Conservation (phyloP, 2,797 vertebrate species). For the Halcyon chelicuti region DNA sequence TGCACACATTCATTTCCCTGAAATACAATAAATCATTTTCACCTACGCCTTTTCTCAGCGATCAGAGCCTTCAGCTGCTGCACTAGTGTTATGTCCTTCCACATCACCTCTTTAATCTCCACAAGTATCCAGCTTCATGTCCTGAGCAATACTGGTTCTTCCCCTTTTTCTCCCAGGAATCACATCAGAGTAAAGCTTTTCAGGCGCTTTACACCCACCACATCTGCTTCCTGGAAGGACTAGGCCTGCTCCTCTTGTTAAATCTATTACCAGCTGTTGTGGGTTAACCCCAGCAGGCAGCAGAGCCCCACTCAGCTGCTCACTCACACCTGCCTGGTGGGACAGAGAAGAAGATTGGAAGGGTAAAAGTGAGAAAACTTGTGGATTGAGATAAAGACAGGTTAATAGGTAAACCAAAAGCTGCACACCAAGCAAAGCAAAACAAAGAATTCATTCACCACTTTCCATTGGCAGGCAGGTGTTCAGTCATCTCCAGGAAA, state of each 20-base stretch:
- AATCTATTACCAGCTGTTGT: background rate
- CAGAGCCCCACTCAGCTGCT: background rate
- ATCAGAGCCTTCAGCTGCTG: background rate
- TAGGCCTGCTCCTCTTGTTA: background rate
- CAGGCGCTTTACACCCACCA: background rate
- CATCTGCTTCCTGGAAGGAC: background rate
- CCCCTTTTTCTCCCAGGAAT: background rate
- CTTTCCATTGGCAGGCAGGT: background rate
- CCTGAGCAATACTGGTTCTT: background rate
- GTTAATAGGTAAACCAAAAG: background rate
- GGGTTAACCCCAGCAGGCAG: background rate
- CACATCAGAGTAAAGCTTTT: background rate
- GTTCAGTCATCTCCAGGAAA: background rate
- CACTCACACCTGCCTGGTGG: rapidly evolving
- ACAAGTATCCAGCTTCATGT: background rate
- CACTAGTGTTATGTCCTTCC: background rate
- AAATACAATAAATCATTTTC: background rate
- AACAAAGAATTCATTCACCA: background rate
- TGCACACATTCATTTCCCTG: background rate
- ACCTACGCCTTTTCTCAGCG: background rate
- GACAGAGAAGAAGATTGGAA: background rate
- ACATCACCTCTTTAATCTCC: background rate
- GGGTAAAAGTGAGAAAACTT: background rate
- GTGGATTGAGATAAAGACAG: no score
- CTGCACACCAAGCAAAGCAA: rapidly evolving